Percentiles rank a stretch among this genome's conserved stretches.
phyloP scores from a whole-genome alignment of 64 coral and sea anemone species.

The Dendrophyllia cribrosa region DNA sequence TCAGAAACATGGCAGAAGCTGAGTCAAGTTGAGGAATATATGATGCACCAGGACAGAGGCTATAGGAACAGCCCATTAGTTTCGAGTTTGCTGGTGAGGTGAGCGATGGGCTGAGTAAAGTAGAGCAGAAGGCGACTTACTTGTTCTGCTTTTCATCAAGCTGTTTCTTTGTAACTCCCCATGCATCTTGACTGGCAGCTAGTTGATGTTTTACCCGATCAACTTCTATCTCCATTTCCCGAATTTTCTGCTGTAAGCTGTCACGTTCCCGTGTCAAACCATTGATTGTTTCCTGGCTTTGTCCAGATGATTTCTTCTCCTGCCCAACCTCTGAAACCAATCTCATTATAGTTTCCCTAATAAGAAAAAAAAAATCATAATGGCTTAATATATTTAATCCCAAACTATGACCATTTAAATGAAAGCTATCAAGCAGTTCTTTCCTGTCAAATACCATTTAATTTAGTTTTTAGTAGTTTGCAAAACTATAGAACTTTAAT shows the following conservation, averaged over 20 bases:
- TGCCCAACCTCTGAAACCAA: slow-evolving; percentile 92
- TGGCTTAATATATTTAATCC: too few species aligned
- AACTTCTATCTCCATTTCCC: slow-evolving; percentile 81
- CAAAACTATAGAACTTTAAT: too few species aligned
- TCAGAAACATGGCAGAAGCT: too few species aligned
- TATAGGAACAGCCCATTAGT: too few species aligned
- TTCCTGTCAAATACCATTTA: too few species aligned
- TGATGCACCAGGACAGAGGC: too few species aligned
- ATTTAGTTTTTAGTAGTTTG: too few species aligned
- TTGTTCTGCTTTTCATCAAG: slow-evolving; percentile 87
- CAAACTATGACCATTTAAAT: too few species aligned
- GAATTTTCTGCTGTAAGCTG: slow-evolving; percentile 76
- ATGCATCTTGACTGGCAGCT: slow-evolving; percentile 92
- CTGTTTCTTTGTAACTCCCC: slow-evolving; percentile 70
- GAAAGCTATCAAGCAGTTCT: too few species aligned
- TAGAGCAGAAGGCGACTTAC: slow-evolving; percentile 24
- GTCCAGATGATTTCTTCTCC: slow-evolving; percentile 88
- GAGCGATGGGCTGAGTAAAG: too few species aligned
- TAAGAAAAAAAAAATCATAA: not conserved
- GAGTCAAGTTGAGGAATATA: too few species aligned
- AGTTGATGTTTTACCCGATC: slow-evolving; percentile 89
- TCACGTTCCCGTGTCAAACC: slow-evolving; percentile 77
- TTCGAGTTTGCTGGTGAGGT: too few species aligned
- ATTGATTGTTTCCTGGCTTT: slow-evolving; percentile 76
- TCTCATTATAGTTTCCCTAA: slow-evolving; percentile 97